Percentiles rank a stretch among this genome's conserved stretches.
Conservation (phyloP, 2,888 invertebrate genomes). For the Synanthedon myopaeformis region DNA sequence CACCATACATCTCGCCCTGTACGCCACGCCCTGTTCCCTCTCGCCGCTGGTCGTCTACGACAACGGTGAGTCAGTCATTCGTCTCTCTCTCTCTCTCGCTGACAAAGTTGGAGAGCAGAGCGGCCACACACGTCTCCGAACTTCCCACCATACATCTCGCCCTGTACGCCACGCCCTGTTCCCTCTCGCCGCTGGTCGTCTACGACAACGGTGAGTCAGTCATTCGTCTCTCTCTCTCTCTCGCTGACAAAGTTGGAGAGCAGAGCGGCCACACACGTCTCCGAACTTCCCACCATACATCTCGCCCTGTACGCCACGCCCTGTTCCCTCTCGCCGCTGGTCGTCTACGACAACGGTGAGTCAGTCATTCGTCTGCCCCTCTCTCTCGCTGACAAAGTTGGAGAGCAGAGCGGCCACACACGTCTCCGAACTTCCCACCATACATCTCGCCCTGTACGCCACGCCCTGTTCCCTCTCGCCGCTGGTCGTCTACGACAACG, state of each 20-base stretch:
- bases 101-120: conserved; percentile 87
- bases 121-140: conserved; percentile 86
- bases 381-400: conserved; percentile 85
- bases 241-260: conserved; percentile 89
- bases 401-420: conserved; percentile 90
- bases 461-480: conserved; percentile 81
- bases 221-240: conserved; percentile 78
- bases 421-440: conserved; percentile 82
- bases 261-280: conserved; percentile 86
- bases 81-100: conserved; percentile 85
- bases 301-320: conserved; percentile 86
- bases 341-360: conserved; percentile 73
- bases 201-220: conserved; percentile 59
- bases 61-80: conserved; percentile 30
- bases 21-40: conserved; percentile 79
- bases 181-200: conserved; percentile 79
- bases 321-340: conserved; percentile 78
- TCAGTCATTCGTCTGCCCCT: too few relatives aligned
- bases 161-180: conserved; percentile 83
- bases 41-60: conserved; percentile 82
- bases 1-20: conserved; percentile 86
- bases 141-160: conserved; percentile 88
- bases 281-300: conserved; percentile 84
- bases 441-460: conserved; percentile 88
- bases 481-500: conserved; percentile 75